Percentiles rank a stretch among this genome's conserved stretches.
Conservation (phyloP, 2,113 vertebrate species). For the Lutjanus erythropterus region DNA sequence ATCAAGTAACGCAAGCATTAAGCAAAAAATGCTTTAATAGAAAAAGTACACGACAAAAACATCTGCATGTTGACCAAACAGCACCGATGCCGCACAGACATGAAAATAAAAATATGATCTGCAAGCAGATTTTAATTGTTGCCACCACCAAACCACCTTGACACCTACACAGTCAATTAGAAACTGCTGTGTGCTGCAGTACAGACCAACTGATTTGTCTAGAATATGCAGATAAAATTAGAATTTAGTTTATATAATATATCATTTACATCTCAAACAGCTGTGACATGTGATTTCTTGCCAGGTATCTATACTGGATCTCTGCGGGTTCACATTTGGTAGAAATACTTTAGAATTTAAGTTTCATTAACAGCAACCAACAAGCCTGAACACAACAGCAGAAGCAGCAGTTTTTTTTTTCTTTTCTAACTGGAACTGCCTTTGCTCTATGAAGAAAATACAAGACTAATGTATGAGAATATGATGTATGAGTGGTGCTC, state of each 20-base stretch:
- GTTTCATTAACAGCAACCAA: constrained; percentile 36
- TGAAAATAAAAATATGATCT: constrained; percentile 31
- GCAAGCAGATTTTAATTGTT: constrained; percentile 22
- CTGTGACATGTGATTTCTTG: background rate
- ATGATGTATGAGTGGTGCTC: constrained; percentile 68
- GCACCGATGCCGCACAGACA: background rate
- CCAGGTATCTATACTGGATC: background rate
- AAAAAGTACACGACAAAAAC: constrained; percentile 20
- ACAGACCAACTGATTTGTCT: background rate
- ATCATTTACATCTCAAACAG: background rate
- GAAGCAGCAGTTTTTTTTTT: constrained; percentile 25
- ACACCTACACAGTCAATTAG: constrained; percentile 28
- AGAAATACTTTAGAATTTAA: background rate
- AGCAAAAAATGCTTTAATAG: background rate
- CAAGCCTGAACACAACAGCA: constrained; percentile 58
- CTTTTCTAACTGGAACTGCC: constrained; percentile 40
- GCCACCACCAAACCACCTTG: constrained; percentile 13
- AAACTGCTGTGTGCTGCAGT: background rate
- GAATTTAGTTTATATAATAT: background rate
- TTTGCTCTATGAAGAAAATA: constrained; percentile 32
- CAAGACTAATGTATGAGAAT: constrained; percentile 55
- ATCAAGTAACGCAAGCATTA: background rate
- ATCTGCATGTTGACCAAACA: constrained; percentile 1
- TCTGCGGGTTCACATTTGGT: constrained; percentile 2
- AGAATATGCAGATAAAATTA: constrained; percentile 3